phyloP scores from a whole-genome alignment of 2,888 invertebrate genomes.

The Stenurella melanura region DNA sequence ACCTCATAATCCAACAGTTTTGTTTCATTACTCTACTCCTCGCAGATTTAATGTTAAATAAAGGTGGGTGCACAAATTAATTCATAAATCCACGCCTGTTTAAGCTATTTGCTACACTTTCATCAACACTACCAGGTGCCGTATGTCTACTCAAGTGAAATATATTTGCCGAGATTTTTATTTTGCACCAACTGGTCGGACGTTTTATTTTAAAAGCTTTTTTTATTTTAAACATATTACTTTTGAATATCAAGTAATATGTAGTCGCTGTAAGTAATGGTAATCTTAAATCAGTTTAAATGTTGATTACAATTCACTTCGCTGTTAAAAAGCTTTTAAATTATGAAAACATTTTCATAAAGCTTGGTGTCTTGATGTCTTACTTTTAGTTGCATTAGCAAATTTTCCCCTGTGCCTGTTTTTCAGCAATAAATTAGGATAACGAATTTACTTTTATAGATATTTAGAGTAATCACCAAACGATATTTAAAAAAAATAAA shows the following conservation, averaged over 20 bases:
- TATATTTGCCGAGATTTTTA: too few relatives aligned
- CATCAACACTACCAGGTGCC: too few relatives aligned
- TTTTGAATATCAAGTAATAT: background rate
- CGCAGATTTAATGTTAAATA: too few relatives aligned
- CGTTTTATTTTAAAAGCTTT: background rate
- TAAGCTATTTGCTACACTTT: too few relatives aligned
- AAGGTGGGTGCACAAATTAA: too few relatives aligned
- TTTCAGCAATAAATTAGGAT: background rate
- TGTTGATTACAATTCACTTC: background rate
- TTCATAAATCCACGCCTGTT: too few relatives aligned
- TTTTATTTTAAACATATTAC: background rate
- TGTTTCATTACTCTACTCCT: too few relatives aligned
- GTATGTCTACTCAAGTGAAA: too few relatives aligned
- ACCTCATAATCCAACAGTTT: too few relatives aligned
- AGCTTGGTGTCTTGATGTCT: background rate
- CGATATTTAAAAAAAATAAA: background rate
- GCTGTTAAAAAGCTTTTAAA: background rate
- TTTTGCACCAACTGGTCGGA: background rate
- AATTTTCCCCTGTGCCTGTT: background rate
- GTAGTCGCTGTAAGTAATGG: background rate
- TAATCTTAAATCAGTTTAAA: background rate
- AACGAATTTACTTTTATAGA: background rate
- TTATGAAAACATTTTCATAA: background rate
- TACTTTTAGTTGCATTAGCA: background rate
- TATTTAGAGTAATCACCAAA: background rate